phyloP scores from a whole-genome alignment of 2,888 invertebrate species.

The Psococerastis gibbosa region DNA sequence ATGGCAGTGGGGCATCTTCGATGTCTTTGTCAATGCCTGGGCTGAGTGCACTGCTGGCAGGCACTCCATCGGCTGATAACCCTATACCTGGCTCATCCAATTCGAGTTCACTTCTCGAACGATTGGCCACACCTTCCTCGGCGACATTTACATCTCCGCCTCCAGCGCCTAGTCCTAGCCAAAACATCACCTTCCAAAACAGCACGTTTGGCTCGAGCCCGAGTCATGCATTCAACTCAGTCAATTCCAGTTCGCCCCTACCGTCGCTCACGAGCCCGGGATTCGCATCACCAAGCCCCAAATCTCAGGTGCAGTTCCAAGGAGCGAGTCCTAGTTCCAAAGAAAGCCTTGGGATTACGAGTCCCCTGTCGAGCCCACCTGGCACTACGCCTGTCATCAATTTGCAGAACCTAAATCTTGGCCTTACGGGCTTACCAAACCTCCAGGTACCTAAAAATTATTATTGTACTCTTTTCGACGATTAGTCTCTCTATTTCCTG shows the following conservation, averaged over 20 bases:
- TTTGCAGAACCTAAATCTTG: slow-evolving; percentile 47
- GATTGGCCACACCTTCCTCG: slow-evolving; percentile 25
- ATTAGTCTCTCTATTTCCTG: too few relatives aligned
- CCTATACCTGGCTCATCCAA: slow-evolving; percentile 32
- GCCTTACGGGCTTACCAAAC: slow-evolving; percentile 52
- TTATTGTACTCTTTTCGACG: too few relatives aligned
- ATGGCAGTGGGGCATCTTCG: slow-evolving; percentile 21
- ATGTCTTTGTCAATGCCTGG: slow-evolving; percentile 36
- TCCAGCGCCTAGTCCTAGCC: slow-evolving; percentile 11
- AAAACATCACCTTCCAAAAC: slow-evolving; percentile 11
- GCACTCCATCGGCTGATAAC: slow-evolving; percentile 38
- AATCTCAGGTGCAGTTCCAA: slow-evolving; percentile 9
- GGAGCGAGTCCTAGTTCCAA: slow-evolving; percentile 4
- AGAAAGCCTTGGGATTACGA: slow-evolving; percentile 11
- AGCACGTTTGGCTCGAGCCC: slow-evolving; percentile 8
- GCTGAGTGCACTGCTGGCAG: slow-evolving; percentile 36
- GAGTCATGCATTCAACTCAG: slow-evolving; percentile 4
- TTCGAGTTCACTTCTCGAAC: slow-evolving; percentile 29
- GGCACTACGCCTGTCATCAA: slow-evolving; percentile 29
- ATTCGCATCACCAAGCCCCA: slow-evolving; percentile 12
- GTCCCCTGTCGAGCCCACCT: slow-evolving; percentile 37
- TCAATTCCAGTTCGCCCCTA: slow-evolving; percentile 4
- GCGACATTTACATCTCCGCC: slow-evolving; percentile 14
- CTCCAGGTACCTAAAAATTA: too few relatives aligned
- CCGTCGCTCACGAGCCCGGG: slow-evolving; percentile 11